phyloP scores from a whole-genome alignment of 2,888 invertebrate genomes.

The Hirtodrosophila histrioides region DNA sequence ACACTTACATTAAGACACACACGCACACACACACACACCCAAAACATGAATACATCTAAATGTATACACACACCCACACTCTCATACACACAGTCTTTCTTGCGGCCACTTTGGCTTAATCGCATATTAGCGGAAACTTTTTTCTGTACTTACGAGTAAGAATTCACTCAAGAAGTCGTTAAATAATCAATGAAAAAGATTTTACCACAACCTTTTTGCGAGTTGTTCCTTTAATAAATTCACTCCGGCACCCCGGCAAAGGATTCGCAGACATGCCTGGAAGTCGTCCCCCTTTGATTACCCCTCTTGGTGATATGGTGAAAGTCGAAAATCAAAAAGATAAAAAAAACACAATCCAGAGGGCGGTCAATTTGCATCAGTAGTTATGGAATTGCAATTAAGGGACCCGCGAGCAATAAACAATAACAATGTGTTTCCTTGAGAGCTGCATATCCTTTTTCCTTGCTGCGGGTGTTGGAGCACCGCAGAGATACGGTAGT shows the following conservation, averaged over 20 bases:
- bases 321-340: slow-evolving; percentile 10
- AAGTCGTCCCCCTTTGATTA: slow-evolving; percentile 2
- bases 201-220: slow-evolving; percentile 29
- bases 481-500: no score
- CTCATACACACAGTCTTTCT: slow-evolving; percentile 14
- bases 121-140: slow-evolving; percentile 81
- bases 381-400: slow-evolving; percentile 34
- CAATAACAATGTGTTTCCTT: slow-evolving; percentile 24
- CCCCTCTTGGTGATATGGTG: background rate
- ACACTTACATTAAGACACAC: slow-evolving; percentile 26
- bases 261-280: slow-evolving; percentile 18
- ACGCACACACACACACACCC: slow-evolving; percentile 9
- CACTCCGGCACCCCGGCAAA: slow-evolving; percentile 19
- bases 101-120: slow-evolving; percentile 75
- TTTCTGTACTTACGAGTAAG: slow-evolving; percentile 82
- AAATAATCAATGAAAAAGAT: slow-evolving; percentile 84
- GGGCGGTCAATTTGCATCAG: slow-evolving; percentile 57
- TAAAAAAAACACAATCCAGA: slow-evolving; percentile 29
- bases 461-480: no score
- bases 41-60: background rate
- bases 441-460: no score
- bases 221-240: slow-evolving; percentile 43
- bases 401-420: slow-evolving; percentile 74
- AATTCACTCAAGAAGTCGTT: slow-evolving; percentile 84
- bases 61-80: slow-evolving; percentile 5